Evolutionary conservation across 2,797 vertebrate species (phyloP), one percentile per base, ranked within the genome.

Genomic region (Poeciliopsis infans): DNA sequence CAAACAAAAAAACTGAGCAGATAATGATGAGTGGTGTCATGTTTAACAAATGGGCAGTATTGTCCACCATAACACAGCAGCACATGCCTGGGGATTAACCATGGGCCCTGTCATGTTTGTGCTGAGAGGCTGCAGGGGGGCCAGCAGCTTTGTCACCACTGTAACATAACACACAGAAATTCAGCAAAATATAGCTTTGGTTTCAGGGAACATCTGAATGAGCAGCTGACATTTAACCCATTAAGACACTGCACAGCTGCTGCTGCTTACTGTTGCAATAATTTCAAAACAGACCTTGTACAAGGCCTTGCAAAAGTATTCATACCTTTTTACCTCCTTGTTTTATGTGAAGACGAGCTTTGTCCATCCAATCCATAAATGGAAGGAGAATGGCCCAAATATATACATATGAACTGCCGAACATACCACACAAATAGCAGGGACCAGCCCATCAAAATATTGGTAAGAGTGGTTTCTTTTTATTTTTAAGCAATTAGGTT

Each of bases 1-100:
- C 28, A 28, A 28, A 28, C 46, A 46, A 46, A 25, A 28, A 16
- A 16, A 28, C 4, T 7, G 7, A 70, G 46, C 39, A 13, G 61
- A 75, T 11, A 1, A 69, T 72, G 70, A 39, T 28, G 70, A 78
- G 72, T 23, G 47, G 53, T 85, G 77, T 80, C 53, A 45, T 43
- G 83, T 80, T 69, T 83, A 81, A 70, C 77, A 79, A 77, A 84
- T 45, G 55, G 77, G 78, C 79, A 68, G 88, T 36, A 84, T 86
- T 91, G 87, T 91, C 87, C 75, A 87, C 69, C 81, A 78, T 89
- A 91, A 91, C 88, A 89, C 88, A 92, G 88, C 88, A 91, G 91
- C 91, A 92, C 92, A 95, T 94, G 91, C 92, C 93, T 90, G 85
- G 74, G 92, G 93, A 95, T 95, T 93, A 94, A 81, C 83, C 53